These are phyloP conservation scores for Pseudomyrmex sp. DNA, from an alignment of 1,140 invertebrate species.

Conservation along the genomic window DNA sequence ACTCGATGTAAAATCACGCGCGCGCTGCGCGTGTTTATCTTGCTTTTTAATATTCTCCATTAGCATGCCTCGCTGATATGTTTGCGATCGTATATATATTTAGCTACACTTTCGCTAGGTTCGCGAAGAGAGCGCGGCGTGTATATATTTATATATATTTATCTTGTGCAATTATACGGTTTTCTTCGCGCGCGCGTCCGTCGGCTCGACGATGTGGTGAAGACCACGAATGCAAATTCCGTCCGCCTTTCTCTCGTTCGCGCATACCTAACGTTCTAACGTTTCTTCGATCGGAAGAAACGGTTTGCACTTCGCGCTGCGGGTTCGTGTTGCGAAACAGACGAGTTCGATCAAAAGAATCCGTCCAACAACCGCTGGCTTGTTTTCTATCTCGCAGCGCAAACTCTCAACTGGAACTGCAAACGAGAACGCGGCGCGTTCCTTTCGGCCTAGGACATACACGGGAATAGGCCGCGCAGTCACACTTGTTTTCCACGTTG, in stretches of 20 bases:
- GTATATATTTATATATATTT: not conserved
- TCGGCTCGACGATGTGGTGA: not conserved
- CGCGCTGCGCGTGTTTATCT: not conserved
- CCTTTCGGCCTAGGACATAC: not conserved
- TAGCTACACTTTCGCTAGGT: not conserved
- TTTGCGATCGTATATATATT: conserved; percentile 10
- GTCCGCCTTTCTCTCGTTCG: conserved; percentile 27
- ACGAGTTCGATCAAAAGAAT: conserved; percentile 50
- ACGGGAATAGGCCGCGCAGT: not conserved
- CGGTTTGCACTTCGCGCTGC: conserved; percentile 45
- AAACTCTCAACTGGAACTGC: conserved; percentile 16
- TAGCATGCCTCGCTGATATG: conserved; percentile 5
- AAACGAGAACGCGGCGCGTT: conserved; percentile 15
- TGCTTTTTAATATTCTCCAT: not conserved
- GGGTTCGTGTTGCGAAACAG: conserved; percentile 21
- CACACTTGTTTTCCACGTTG: not conserved
- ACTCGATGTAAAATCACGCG: conserved; percentile 3
- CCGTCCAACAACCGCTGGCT: not conserved
- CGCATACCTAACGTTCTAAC: conserved; percentile 39
- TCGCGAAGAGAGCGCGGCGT: too few species aligned
- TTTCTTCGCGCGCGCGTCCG: not conserved
- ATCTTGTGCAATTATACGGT: not conserved
- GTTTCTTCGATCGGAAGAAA: conserved; percentile 62
- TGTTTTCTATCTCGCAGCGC: conserved; percentile 27
- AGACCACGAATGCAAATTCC: conserved; percentile 44